These are phyloP conservation scores for Emydocephalus ijimae DNA, from an alignment of 2,113 vertebrate species.

Conservation along the genomic window DNA sequence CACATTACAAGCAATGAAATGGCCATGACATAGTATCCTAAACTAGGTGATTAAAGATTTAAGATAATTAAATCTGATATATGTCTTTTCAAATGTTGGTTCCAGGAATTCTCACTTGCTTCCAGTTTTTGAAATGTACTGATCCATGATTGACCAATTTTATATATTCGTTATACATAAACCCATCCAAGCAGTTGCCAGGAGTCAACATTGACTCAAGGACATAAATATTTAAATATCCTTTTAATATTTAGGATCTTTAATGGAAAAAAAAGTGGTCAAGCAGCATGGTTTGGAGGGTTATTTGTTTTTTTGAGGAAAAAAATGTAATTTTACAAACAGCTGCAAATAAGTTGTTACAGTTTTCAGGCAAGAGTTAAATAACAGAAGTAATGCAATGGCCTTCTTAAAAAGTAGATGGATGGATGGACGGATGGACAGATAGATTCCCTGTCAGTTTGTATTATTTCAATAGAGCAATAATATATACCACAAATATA, in stretches of 20 bases:
- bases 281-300: background rate
- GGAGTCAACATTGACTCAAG: background rate
- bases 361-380: background rate
- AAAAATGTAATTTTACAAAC: slow-evolving; percentile 24
- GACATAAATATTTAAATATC: background rate
- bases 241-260: background rate
- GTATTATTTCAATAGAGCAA: background rate
- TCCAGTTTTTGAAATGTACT: background rate
- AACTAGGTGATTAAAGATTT: background rate
- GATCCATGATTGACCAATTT: background rate
- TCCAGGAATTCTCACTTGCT: background rate
- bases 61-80: background rate
- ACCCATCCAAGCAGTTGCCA: background rate
- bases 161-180: background rate
- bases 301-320: slow-evolving; percentile 28
- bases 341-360: slow-evolving; percentile 13
- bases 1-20: background rate
- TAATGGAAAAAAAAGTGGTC: background rate
- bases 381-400: slow-evolving; percentile 5
- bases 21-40: background rate
- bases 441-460: background rate
- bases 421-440: background rate
- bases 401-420: slow-evolving; percentile 3
- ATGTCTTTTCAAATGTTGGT: background rate
- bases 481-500: background rate